These are phyloP conservation scores for Abramis brama DNA, from an alignment of 2,113 vertebrate genomes.

Conservation along the genomic window DNA sequence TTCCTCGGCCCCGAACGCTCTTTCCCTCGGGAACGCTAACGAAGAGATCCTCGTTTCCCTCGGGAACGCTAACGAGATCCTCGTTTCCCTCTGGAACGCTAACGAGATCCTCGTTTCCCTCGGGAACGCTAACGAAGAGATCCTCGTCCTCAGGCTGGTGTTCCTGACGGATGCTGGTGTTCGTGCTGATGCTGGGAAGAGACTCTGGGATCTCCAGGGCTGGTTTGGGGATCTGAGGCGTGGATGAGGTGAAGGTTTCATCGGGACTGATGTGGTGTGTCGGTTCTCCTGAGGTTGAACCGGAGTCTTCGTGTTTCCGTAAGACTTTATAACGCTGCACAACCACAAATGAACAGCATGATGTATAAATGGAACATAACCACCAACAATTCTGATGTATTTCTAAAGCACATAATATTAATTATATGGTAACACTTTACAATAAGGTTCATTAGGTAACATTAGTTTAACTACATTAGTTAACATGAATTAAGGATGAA, in stretches of 20 bases:
- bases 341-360: not conserved
- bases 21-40: conserved; percentile 49
- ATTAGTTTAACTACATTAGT: too few relatives aligned
- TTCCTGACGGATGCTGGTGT: too few relatives aligned
- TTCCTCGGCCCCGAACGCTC: conserved; percentile 54
- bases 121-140: too few relatives aligned
- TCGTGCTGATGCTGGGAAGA: conserved; percentile 38
- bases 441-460: too few relatives aligned
- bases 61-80: too few relatives aligned
- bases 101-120: too few relatives aligned
- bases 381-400: too few relatives aligned
- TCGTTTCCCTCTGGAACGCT: too few relatives aligned
- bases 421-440: too few relatives aligned
- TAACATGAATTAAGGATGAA: too few relatives aligned
- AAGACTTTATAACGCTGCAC: conserved; percentile 67
- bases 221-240: not conserved
- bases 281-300: conserved; percentile 28
- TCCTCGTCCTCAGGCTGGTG: too few relatives aligned
- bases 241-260: not conserved
- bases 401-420: too few relatives aligned
- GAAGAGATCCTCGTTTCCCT: not conserved
- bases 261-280: conserved; percentile 6
- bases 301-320: conserved; percentile 57
- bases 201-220: not conserved
- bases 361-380: not conserved